Conservation (phyloP, 2,888 invertebrate genomes). For the Eristalis intricaria region DNA sequence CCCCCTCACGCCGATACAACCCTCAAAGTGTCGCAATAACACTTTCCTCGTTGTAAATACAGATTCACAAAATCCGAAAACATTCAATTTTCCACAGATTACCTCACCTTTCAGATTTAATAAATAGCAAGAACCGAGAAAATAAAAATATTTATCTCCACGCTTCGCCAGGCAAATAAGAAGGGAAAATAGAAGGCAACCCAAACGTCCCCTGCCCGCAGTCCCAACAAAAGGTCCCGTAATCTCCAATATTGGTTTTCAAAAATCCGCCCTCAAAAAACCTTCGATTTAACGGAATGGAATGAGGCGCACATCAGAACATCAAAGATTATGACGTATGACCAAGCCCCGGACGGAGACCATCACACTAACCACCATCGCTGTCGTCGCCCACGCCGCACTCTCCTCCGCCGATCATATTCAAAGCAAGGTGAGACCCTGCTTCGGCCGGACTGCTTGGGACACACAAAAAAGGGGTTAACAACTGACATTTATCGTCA, state of each 20-base stretch:
- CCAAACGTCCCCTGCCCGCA: background rate
- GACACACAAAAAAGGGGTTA: constrained; percentile 33
- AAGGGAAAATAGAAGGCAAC: background rate
- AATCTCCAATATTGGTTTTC: constrained; percentile 43
- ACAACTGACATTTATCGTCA: constrained; percentile 53
- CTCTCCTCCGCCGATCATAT: background rate
- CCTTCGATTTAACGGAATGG: constrained; percentile 16
- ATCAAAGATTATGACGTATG: constrained; percentile 43
- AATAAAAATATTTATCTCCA: background rate
- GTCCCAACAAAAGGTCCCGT: constrained; percentile 15
- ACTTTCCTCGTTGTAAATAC: background rate
- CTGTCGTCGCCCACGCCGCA: constrained; percentile 11
- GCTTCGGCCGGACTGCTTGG: background rate
- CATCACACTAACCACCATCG: too few species aligned
- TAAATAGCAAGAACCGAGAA: background rate
- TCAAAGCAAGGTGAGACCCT: constrained; percentile 35
- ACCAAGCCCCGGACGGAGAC: background rate
- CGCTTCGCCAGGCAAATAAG: background rate
- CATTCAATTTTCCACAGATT: constrained; percentile 5
- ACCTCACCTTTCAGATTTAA: background rate
- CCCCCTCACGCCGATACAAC: background rate
- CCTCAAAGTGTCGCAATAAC: background rate
- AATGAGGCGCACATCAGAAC: background rate
- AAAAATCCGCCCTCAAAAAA: background rate
- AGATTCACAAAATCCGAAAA: background rate